phyloP scores from a whole-genome alignment of 2,113 vertebrate species.

The Meles meles region DNA sequence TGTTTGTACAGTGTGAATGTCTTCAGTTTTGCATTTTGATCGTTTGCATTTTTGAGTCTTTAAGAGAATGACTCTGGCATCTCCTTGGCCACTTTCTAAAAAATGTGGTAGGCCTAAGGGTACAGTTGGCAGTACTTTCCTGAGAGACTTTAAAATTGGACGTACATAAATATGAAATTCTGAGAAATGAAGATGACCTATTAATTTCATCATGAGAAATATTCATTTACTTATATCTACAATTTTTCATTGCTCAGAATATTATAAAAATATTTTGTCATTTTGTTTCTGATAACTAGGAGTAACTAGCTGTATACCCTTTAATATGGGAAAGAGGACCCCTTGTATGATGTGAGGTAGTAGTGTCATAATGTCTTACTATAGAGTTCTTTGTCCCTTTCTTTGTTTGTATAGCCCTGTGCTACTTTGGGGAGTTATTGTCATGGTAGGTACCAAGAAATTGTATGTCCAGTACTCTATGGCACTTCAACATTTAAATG shows the following conservation, averaged over 20 bases:
- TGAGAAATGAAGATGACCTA: background rate
- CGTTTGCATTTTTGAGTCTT: conserved; percentile 34
- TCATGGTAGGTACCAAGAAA: background rate
- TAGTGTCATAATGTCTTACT: background rate
- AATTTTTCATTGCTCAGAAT: conserved; percentile 2
- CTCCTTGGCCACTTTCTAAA: background rate
- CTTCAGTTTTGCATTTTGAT: conserved; percentile 32
- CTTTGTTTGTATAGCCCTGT: background rate
- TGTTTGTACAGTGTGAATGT: background rate
- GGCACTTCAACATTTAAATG: background rate
- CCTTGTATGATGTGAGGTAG: background rate
- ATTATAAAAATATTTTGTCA: background rate
- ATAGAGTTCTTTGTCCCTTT: background rate
- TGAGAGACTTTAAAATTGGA: conserved; percentile 3
- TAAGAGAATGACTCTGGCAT: background rate
- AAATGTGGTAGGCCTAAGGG: background rate
- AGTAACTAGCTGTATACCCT: background rate
- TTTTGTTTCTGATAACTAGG: background rate
- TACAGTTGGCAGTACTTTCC: background rate
- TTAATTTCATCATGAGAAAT: background rate
- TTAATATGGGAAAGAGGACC: background rate
- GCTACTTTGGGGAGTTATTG: background rate
- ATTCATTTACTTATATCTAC: background rate
- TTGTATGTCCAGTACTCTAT: background rate
- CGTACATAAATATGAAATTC: background rate